These are phyloP conservation scores for Diaprepes abbreviatus DNA, from an alignment of 2,888 invertebrate species.

Conservation along the genomic window DNA sequence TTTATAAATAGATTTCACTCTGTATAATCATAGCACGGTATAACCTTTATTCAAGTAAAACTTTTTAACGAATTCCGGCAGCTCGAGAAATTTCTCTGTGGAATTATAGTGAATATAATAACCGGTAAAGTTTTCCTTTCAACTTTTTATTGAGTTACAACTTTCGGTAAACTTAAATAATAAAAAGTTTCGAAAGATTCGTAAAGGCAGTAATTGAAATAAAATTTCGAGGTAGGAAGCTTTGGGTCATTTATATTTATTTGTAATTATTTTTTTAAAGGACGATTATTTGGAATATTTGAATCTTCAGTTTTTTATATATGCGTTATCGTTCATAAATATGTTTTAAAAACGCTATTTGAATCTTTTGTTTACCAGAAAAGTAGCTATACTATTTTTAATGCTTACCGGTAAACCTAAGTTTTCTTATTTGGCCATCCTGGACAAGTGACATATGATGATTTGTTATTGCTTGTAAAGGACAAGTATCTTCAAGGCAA, in stretches of 20 bases:
- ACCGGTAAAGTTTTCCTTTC: conserved; percentile 10
- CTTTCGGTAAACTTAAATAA: conserved; percentile 32
- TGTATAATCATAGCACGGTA: conserved; percentile 1
- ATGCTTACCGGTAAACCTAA: too few relatives aligned
- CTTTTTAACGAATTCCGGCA: conserved; percentile 30
- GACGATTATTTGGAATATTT: too few relatives aligned
- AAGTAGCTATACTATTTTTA: too few relatives aligned
- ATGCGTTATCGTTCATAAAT: too few relatives aligned
- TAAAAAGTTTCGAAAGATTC: conserved; percentile 16
- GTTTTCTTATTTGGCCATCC: too few relatives aligned
- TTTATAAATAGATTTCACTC: neutral
- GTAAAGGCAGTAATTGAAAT: conserved; percentile 5
- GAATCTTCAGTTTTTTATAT: too few relatives aligned
- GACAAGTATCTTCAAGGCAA: too few relatives aligned
- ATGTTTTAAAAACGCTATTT: too few relatives aligned
- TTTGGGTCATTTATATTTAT: conserved; percentile 1
- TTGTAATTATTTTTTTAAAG: too few relatives aligned
- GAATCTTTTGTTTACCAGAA: too few relatives aligned
- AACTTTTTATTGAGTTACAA: conserved; percentile 33
- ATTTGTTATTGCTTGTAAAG: too few relatives aligned
- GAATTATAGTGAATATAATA: conserved; percentile 34
- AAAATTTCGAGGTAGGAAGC: neutral
- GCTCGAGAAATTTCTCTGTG: conserved; percentile 19
- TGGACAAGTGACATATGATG: too few relatives aligned
- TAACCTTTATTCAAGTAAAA: conserved; percentile 18